These are phyloP conservation scores for Sigmodon hispidus DNA, from an alignment of 2,113 vertebrate species.

Conservation along the genomic window DNA sequence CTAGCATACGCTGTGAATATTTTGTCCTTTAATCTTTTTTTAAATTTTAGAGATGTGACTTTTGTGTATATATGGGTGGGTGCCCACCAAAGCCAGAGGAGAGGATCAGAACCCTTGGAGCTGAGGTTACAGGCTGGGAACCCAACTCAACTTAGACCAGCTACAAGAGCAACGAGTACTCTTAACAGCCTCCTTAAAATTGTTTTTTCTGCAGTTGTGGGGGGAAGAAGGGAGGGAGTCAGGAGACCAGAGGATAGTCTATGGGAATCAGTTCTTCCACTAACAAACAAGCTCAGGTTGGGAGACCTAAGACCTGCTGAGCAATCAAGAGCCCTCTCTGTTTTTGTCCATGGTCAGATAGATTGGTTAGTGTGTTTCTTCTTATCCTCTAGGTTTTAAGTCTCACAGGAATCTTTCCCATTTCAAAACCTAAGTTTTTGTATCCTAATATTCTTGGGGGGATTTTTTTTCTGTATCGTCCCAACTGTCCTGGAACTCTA, in stretches of 20 bases:
- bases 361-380: conserved; percentile 18
- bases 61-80: background rate
- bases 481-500: background rate
- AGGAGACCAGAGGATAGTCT: background rate
- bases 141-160: background rate
- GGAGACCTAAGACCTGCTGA: background rate
- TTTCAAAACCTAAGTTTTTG: background rate
- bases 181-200: background rate
- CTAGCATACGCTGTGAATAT: conserved; percentile 9
- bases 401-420: background rate
- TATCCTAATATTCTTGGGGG: background rate
- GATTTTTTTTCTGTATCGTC: background rate
- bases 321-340: background rate
- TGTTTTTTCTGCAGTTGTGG: background rate
- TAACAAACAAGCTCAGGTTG: background rate
- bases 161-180: background rate
- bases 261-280: background rate
- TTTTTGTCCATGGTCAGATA: background rate
- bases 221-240: background rate
- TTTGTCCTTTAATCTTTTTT: conserved; percentile 14
- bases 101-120: background rate
- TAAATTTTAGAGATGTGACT: background rate
- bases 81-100: background rate
- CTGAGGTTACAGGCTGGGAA: background rate
- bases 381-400: background rate